Evolutionary conservation across 1,140 invertebrate genomes (phyloP).

Genomic region (Drosophila nikananu): DNA sequence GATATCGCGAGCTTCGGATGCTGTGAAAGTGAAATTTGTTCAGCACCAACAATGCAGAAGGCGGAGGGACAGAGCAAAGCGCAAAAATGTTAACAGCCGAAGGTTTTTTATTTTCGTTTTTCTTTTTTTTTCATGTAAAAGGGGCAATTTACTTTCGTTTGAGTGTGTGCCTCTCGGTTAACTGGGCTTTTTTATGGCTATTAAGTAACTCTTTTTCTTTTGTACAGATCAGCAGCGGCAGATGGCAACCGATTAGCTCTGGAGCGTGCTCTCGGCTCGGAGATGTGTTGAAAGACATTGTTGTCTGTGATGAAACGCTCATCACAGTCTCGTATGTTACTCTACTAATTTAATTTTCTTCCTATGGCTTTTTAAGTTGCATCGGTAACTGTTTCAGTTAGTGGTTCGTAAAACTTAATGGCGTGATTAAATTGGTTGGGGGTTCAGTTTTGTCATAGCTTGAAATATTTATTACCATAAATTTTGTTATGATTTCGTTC

Average conservation of each 20-base stretch:
- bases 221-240: slow-evolving; percentile 26
- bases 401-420: slow-evolving; percentile 40
- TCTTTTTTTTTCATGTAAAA: slow-evolving; percentile 33
- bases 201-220: slow-evolving; percentile 67
- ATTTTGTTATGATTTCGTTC: slow-evolving; percentile 5
- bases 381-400: slow-evolving; percentile 47
- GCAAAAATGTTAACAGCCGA: slow-evolving; percentile 62
- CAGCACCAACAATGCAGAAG: slow-evolving; percentile 54
- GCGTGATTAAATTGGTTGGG: slow-evolving; percentile 10
- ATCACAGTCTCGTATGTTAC: slow-evolving; percentile 4
- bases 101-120: slow-evolving; percentile 44
- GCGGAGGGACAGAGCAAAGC: slow-evolving; percentile 44
- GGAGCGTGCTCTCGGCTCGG: slow-evolving; percentile 36
- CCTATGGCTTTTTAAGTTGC: slow-evolving; percentile 39
- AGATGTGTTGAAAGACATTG: slow-evolving; percentile 39
- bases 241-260: slow-evolving; percentile 48
- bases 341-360: slow-evolving; percentile 40
- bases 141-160: slow-evolving; percentile 76
- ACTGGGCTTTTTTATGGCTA: slow-evolving; percentile 66
- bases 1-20: slow-evolving; percentile 53
- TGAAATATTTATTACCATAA: not conserved
- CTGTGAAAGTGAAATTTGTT: slow-evolving; percentile 82
- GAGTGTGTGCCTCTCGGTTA: slow-evolving; percentile 60
- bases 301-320: slow-evolving; percentile 33
- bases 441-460: slow-evolving; percentile 8